Evolutionary conservation across 2,888 invertebrate species (phyloP).

Genomic region (Leptinotarsa juncta): DNA sequence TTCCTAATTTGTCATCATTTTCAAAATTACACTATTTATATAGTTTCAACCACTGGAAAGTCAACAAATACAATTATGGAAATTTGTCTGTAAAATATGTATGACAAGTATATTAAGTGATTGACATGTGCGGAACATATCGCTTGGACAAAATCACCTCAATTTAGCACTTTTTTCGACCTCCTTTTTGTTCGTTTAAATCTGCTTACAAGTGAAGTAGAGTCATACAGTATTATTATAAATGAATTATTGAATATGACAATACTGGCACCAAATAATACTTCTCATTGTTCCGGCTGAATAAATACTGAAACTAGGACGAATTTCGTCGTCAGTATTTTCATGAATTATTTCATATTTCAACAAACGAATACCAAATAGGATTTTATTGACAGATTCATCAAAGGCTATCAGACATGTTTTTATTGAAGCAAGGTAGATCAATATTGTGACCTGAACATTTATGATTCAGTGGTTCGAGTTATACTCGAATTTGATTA

Average conservation of each 20-base stretch:
- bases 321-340: neutral
- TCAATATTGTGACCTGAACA: too few relatives aligned
- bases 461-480: too few relatives aligned
- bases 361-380: too few relatives aligned
- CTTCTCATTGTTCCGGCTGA: neutral
- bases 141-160: neutral
- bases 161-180: neutral
- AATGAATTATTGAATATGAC: conserved; percentile 6
- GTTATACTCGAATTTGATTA: too few relatives aligned
- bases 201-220: neutral
- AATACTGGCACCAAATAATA: neutral
- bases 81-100: too few relatives aligned
- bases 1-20: neutral
- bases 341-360: neutral
- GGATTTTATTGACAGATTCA: neutral
- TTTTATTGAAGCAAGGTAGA: too few relatives aligned
- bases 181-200: neutral
- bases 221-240: neutral
- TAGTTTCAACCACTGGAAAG: neutral
- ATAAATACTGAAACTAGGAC: neutral
- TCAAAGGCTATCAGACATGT: too few relatives aligned
- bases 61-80: neutral
- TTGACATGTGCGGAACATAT: neutral
- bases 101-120: neutral
- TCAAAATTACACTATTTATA: neutral